phyloP scores from a whole-genome alignment of 23 tunicate species.

The Trididemnum clinides region DNA sequence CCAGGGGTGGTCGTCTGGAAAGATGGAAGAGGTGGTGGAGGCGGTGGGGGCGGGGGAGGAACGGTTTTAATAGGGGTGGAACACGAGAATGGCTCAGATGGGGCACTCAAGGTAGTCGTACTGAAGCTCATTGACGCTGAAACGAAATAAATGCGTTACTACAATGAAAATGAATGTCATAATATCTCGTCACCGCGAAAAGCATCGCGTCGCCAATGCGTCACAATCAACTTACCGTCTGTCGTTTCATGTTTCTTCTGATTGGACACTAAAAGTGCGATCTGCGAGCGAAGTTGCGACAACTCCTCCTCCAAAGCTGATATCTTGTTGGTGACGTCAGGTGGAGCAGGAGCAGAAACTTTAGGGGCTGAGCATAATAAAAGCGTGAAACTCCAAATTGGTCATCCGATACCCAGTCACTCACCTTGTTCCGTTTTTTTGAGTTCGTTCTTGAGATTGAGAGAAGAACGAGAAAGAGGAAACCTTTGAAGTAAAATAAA shows the following conservation, averaged over 20 bases:
- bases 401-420: too few species aligned
- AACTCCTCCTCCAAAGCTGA: constrained; percentile 89
- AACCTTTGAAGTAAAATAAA: constrained; percentile 2
- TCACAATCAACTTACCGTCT: constrained; percentile 24
- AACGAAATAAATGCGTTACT: too few species aligned
- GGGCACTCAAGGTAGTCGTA: constrained; percentile 27
- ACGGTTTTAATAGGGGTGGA: constrained; percentile 56
- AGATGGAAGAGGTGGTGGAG: constrained; percentile 52
- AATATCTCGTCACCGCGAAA: not conserved
- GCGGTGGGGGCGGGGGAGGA: constrained; percentile 29
- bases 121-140: constrained; percentile 57
- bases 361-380: too few species aligned
- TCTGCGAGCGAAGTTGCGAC: constrained; percentile 80
- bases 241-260: constrained; percentile 61
- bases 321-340: constrained; percentile 76
- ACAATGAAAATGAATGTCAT: too few species aligned
- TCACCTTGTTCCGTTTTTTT: not conserved
- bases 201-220: not conserved
- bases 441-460: not conserved
- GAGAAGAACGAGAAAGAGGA: constrained; percentile 1
- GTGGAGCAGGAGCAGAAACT: not conserved
- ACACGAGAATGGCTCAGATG: constrained; percentile 35
- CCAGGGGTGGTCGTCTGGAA: constrained; percentile 45
- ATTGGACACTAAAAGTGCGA: constrained; percentile 73
- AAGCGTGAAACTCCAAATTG: not conserved